A percentile compares a stretch with the other conserved stretches of the same genome.
Evolutionary conservation across 2,797 vertebrate genomes (phyloP).

Genomic region (Gila robusta): DNA sequence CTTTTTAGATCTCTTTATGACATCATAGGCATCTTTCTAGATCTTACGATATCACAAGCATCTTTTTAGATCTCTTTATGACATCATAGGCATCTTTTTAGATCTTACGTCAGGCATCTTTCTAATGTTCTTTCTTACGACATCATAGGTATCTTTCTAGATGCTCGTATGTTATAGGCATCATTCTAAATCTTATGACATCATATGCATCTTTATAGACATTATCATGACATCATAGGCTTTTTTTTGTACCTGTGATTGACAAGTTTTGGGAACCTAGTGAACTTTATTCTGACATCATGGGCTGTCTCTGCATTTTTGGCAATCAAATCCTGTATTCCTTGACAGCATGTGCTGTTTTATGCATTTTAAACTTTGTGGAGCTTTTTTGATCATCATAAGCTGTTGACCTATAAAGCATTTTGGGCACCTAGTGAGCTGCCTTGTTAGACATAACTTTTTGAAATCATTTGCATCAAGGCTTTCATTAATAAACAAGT

Average conservation of each 20-base stretch:
- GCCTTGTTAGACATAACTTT: background rate
- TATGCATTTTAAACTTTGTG: no score
- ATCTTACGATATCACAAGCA: background rate
- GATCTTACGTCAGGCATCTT: background rate
- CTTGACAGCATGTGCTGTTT: background rate
- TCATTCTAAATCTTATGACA: background rate
- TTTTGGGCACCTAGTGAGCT: background rate
- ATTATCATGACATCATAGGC: background rate
- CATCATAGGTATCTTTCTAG: background rate
- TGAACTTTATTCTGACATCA: background rate
- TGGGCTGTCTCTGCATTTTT: background rate
- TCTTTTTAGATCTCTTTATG: background rate
- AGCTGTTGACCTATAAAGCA: background rate
- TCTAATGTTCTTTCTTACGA: no score
- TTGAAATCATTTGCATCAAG: background rate
- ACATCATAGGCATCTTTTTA: background rate
- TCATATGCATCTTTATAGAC: background rate
- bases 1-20: background rate
- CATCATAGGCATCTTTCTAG: background rate
- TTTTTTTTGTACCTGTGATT: background rate
- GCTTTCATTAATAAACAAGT: background rate
- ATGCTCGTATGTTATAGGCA: background rate
- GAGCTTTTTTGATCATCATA: background rate
- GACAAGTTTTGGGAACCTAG: no score
- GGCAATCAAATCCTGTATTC: background rate